Percentiles rank a stretch among this genome's conserved stretches.
phyloP scores from a whole-genome alignment of 2,113 vertebrate genomes.

The Rostratula benghalensis region DNA sequence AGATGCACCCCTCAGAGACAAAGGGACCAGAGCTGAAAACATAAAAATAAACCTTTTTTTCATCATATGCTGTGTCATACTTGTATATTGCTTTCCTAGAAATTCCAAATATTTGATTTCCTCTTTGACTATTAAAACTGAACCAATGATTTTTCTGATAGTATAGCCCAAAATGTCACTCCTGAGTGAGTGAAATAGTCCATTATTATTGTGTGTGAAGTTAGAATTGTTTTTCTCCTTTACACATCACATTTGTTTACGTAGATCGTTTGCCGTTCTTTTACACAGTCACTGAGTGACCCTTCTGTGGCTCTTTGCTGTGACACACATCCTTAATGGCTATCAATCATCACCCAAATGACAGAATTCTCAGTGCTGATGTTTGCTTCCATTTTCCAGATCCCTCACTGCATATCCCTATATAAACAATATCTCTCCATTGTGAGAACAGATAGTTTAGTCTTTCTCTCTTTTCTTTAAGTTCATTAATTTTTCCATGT shows the following conservation, averaged over 20 bases:
- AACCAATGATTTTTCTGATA: not conserved
- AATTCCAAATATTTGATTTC: not conserved
- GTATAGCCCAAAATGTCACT: not conserved
- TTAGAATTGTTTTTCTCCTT: not conserved
- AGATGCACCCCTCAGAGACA: not conserved
- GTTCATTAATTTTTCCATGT: not conserved
- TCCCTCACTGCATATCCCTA: not conserved
- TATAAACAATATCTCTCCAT: not conserved
- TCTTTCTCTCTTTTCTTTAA: not conserved
- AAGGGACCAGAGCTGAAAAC: not conserved
- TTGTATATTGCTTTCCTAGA: not conserved
- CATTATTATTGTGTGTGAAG: not conserved
- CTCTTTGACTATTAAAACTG: not conserved
- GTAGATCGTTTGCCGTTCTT: not conserved
- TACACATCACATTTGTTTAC: not conserved
- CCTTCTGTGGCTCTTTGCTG: not conserved
- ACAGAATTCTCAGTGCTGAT: not conserved
- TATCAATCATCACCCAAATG: not conserved
- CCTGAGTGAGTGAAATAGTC: not conserved
- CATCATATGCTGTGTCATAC: not conserved
- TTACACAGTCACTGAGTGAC: not conserved
- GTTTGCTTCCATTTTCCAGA: not conserved
- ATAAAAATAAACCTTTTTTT: not conserved
- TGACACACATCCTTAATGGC: not conserved
- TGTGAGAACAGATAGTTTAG: not conserved